Conservation (phyloP, 2,888 invertebrate genomes). For the Cybosia mesomella region DNA sequence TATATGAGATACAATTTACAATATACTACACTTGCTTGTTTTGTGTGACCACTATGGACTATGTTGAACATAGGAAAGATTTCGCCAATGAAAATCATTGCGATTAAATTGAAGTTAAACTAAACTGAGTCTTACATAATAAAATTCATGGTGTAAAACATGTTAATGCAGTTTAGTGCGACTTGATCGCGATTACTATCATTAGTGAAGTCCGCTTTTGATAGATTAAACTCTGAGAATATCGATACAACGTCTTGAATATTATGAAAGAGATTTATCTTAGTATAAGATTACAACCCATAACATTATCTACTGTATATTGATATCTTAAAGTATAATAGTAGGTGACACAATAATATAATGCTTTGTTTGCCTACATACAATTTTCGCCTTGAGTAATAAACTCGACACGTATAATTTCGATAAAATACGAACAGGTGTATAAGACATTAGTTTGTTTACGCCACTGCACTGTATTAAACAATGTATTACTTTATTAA, state of each 20-base stretch:
- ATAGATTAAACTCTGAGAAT: constrained; percentile 1
- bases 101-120: neutral
- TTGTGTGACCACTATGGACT: too few species aligned
- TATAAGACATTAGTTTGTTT: neutral
- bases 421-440: constrained; percentile 5
- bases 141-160: neutral
- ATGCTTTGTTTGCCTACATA: constrained; percentile 1
- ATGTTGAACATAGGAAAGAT: too few species aligned
- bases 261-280: neutral
- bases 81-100: neutral
- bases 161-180: neutral
- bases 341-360: neutral
- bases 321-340: constrained; percentile 13
- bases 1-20: too few species aligned
- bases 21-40: too few species aligned
- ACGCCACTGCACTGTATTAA: neutral
- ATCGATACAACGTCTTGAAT: neutral
- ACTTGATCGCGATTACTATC: neutral
- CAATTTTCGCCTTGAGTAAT: neutral
- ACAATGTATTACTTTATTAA: neutral
- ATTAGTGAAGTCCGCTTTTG: constrained; percentile 8
- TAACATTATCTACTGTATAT: neutral
- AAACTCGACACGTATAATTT: neutral
- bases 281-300: constrained; percentile 2
- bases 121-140: neutral